Percentiles rank a stretch among this genome's conserved stretches.
Evolutionary conservation across 2,113 vertebrate genomes (phyloP).

Genomic region (Pungitius pungitius): DNA sequence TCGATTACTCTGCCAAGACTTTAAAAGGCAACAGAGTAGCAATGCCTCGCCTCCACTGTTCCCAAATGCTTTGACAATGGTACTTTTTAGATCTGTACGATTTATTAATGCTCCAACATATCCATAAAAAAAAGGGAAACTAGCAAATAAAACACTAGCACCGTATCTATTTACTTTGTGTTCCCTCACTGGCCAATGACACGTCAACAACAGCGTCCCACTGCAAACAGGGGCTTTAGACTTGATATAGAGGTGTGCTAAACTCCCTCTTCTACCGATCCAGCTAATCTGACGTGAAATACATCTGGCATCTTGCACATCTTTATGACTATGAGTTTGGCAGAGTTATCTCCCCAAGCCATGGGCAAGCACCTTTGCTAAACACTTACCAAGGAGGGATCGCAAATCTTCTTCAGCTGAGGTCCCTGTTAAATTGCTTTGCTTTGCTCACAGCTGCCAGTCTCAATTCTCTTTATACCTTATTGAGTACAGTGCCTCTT

Average conservation of each 20-base stretch:
- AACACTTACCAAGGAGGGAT: slow-evolving; percentile 57
- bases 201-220: slow-evolving; percentile 29
- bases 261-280: slow-evolving; percentile 31
- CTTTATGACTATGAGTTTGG: slow-evolving; percentile 64
- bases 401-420: slow-evolving; percentile 59
- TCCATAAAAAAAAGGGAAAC: slow-evolving; percentile 32
- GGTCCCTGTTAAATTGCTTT: slow-evolving; percentile 45
- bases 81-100: neutral
- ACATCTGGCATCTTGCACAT: slow-evolving; percentile 52
- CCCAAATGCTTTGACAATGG: slow-evolving; percentile 23
- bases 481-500: slow-evolving; percentile 1
- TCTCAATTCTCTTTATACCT: slow-evolving; percentile 35
- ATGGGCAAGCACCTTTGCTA: slow-evolving; percentile 54
- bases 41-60: neutral
- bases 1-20: neutral
- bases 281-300: slow-evolving; percentile 66
- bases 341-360: slow-evolving; percentile 50
- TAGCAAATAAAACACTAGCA: slow-evolving; percentile 23
- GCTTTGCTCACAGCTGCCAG: slow-evolving; percentile 37
- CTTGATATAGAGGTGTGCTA: slow-evolving; percentile 45
- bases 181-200: slow-evolving; percentile 14
- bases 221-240: slow-evolving; percentile 22
- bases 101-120: slow-evolving; percentile 39
- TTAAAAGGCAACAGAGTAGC: slow-evolving; percentile 20
- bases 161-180: slow-evolving; percentile 46